Evolutionary conservation across 2,888 invertebrate species (phyloP), one percentile per base, ranked within the genome.

Genomic region (Nephrocerus scutellatus): DNA sequence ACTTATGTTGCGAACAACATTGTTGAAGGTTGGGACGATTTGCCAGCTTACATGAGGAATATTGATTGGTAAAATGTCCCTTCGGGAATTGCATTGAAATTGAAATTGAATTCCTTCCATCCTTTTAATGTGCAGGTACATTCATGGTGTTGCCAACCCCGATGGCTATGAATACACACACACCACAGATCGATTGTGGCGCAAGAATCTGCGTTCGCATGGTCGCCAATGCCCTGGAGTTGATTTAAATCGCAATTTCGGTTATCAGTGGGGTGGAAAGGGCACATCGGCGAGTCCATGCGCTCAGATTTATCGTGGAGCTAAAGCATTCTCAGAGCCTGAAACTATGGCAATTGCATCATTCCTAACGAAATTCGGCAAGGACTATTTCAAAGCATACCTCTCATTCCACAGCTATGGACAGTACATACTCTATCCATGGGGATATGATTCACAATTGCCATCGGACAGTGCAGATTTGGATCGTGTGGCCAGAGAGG

Each of bases 91-190:
- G n/a, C n/a, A n/a, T n/a, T n/a, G n/a, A n/a, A n/a, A n/a, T 15
- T 22, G 23, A 29, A 38, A 38, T 36, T 16, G n/a, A 30, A 35
- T 40, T 39, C 5, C 6, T n/a, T 36, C 14, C 3, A 12, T 30
- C 7, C 31, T 48, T 47, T 57, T 16, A 8, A 22, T 8, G 7
- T 62, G 36, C 47, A 75, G 74, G 75, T 83, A 82, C 57, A 72
- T 87, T 36, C 70, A 84, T 8, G 83, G 86, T 8, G 76, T 86
- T 13, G 66, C 80, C 40, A 87, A 88, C 65, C 88, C 88, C 7
- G 86, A 92, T 60, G 89, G 92, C 3, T 93, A 93, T 60, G 88
- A 84, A 56, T 87, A 85, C 64, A 81, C 87, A 0, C 88, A 88
- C 63, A 79, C 76, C 1, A 73, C 73, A 10, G 86, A 89, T 60